These are phyloP conservation scores for Drosophila ercepeae DNA, from an alignment of 1,140 invertebrate species.

Conservation along the genomic window DNA sequence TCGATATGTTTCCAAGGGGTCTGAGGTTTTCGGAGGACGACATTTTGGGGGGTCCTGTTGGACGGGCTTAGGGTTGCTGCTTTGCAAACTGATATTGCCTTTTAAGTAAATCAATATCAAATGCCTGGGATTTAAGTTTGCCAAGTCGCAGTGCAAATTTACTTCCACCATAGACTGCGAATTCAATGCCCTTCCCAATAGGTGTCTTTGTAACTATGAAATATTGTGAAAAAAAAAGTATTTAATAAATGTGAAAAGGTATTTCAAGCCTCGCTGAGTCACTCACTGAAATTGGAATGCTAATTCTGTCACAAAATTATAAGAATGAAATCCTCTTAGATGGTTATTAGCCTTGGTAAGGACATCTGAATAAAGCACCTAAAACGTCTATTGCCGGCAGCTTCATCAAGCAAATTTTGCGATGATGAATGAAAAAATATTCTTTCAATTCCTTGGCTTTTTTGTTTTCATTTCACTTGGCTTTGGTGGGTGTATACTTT, in stretches of 20 bases:
- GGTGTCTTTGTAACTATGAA: background rate
- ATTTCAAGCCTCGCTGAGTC: background rate
- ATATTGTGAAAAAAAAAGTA: too few species aligned
- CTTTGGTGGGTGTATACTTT: constrained; percentile 40
- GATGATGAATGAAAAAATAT: constrained; percentile 73
- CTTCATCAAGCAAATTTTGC: constrained; percentile 59
- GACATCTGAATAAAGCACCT: constrained; percentile 8
- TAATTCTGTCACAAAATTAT: background rate
- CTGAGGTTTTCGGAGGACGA: background rate
- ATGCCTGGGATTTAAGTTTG: constrained; percentile 77
- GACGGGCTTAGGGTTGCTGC: constrained; percentile 33
- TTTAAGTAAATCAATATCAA: constrained; percentile 80
- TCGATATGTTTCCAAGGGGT: constrained; percentile 52
- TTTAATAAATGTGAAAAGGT: background rate
- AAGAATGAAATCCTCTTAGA: background rate
- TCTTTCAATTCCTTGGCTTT: constrained; percentile 19
- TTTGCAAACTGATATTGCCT: constrained; percentile 76
- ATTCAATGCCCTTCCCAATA: constrained; percentile 8
- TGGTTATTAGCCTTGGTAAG: background rate
- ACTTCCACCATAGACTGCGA: background rate
- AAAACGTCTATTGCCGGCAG: constrained; percentile 17
- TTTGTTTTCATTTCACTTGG: constrained; percentile 24
- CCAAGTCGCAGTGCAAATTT: constrained; percentile 42
- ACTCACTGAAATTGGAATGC: background rate
- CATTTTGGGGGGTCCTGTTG: constrained; percentile 17